phyloP scores from a whole-genome alignment of 2,113 vertebrate species.

The Labrus mixtus region DNA sequence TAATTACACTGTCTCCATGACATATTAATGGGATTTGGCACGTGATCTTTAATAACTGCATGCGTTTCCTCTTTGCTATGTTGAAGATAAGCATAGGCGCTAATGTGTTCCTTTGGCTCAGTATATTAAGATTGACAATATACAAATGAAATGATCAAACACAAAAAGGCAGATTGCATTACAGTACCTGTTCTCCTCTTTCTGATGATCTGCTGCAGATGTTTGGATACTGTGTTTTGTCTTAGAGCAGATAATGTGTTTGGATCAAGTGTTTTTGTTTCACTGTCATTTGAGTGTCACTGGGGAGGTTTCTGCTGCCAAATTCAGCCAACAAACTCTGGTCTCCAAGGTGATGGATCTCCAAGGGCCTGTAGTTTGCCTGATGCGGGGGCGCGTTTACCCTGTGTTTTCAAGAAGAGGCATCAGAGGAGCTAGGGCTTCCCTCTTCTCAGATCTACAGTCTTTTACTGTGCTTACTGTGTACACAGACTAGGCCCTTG shows the following conservation, averaged over 20 bases:
- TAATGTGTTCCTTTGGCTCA: not conserved
- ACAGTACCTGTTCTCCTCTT: not conserved
- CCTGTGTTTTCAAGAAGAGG: constrained; percentile 62
- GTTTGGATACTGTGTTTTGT: constrained; percentile 1
- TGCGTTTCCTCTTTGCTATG: constrained; percentile 20
- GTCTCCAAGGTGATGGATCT: constrained; percentile 72
- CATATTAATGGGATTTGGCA: constrained; percentile 60
- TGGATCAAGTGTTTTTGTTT: constrained; percentile 19
- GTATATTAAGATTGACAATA: constrained; percentile 8
- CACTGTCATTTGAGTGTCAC: constrained; percentile 29
- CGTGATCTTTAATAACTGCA: constrained; percentile 36
- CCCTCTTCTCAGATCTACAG: constrained; percentile 25
- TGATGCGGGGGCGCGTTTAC: constrained; percentile 29
- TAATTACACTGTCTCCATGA: constrained; percentile 73
- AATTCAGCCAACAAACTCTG: constrained; percentile 32
- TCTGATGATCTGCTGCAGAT: constrained; percentile 8
- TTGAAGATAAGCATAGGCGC: constrained; percentile 16
- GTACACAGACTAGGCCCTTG: constrained; percentile 3
- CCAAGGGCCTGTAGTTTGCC: constrained; percentile 36
- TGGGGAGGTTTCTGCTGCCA: constrained; percentile 42
- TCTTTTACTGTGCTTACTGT: not conserved
- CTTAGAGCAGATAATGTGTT: constrained; percentile 7
- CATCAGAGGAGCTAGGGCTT: constrained; percentile 49
- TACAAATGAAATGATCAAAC: constrained; percentile 9
- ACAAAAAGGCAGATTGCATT: not conserved